Conservation (phyloP, 2,113 vertebrate species). For the Elachura formosa region DNA sequence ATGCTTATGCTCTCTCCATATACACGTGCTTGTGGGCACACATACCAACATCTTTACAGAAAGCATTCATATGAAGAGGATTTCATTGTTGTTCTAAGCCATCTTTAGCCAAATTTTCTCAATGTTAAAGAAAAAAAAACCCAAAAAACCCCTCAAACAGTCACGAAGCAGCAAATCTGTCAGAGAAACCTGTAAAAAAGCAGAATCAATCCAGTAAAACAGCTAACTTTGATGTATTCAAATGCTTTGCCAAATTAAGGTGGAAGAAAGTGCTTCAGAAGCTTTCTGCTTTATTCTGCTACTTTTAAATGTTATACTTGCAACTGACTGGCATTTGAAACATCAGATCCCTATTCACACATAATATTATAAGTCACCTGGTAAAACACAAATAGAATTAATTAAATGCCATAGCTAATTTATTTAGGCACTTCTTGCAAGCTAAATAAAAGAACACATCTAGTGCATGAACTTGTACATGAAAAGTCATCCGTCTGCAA, state of each 20-base stretch:
- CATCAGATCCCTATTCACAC: neutral
- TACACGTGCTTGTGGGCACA: neutral
- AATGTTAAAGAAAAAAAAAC: neutral
- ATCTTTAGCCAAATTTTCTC: neutral
- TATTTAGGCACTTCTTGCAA: slow-evolving; percentile 26
- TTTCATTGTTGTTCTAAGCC: neutral
- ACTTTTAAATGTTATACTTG: neutral
- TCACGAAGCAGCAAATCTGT: neutral
- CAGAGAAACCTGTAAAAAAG: neutral
- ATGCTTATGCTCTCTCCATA: neutral
- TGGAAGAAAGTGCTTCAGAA: neutral
- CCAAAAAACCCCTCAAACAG: no score
- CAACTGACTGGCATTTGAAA: neutral
- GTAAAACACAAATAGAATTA: slow-evolving; percentile 36
- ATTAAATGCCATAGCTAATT: slow-evolving; percentile 30
- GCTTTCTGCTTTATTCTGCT: neutral
- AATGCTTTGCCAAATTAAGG: neutral
- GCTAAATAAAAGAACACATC: slow-evolving; percentile 11
- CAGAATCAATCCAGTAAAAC: neutral
- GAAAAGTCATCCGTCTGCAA: slow-evolving; percentile 30
- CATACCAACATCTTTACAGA: neutral
- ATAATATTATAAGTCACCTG: neutral
- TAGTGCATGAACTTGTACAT: slow-evolving; percentile 3
- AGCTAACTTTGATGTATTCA: neutral
- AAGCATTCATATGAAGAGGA: neutral